Evolutionary conservation across 2,797 vertebrate genomes (phyloP), one percentile per base, ranked within the genome.

Genomic region (Steatocranus sp.): DNA sequence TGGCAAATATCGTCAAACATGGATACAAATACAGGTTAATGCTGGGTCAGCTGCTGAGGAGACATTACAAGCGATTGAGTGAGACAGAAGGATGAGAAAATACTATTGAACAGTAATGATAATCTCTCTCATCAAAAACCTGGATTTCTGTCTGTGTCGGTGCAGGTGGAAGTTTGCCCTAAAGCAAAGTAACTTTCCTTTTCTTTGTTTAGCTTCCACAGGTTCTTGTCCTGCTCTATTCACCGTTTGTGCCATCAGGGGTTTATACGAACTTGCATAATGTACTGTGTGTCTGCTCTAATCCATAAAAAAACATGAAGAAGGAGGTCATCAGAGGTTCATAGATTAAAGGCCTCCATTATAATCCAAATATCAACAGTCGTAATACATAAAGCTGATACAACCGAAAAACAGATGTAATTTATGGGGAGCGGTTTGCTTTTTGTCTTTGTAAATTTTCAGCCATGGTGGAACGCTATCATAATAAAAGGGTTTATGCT

Each of bases 71-170:
- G 48, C 1, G 7, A 61, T 61, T 76, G 78, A 79, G 51, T 77
- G 58, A 89, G 73, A 61, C 36, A 49, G 14, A 83, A 58, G 68
- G 78, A 70, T 63, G n/a, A 78, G 43, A 68, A 86, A 89, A 88
- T 86, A 50, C 61, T 58, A 48, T n/a, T 41, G 80, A 88, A 94
- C 93, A 95, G 91, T 91, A 80, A 80, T 54, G 61, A 79, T 93
- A 94, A 93, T 94, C 93, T 93, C 87, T 68, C n/a, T 87, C 36
- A 82, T 86, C 36, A 91, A 77, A 89, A 86, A 87, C 50, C 78
- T 88, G 88, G 83, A 85, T 90, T 85, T 90, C 8, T 75, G 25
- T 82, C 32, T 76, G 74, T 87, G 81, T 80, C 84, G 86, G 80
- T 87, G 86, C 87, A 89, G 84, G 82, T 83, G 79, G 70, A 89